Base-by-base conservation (phyloP, 2,113 vertebrate genomes). In the Murina feae region DNA sequence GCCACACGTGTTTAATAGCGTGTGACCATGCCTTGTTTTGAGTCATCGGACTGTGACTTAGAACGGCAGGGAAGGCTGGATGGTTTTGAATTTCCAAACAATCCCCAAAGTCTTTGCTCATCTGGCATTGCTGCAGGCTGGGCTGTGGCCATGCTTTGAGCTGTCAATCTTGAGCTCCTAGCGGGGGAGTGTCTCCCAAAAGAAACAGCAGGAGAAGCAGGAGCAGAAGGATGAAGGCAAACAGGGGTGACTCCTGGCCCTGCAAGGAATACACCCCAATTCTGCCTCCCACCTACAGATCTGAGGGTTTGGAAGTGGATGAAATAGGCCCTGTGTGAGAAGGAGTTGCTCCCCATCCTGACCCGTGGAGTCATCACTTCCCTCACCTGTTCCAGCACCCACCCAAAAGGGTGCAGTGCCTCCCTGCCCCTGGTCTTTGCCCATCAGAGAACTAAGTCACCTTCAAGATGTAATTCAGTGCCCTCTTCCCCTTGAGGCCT, bases 231-330 rank as follows among this genome's bases (percentile, higher is more conserved):
- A 28, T 53, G 60, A 58, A 80, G 55, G 35, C 44, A 23, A 35
- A 16, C 25, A 18, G 30, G 71, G 49, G 28, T 35, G 28, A 63
- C 49, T 47, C 37, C 66, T 44, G 37, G 30, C 21, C 25, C 51
- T 23, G 30, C 2, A 6, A 1, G 30, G 84, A 66, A 18, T 5
- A 23, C 0, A 0, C 35, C 9, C 47, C 20, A 65, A 42, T 39
- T 60, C 63, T 74, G 16, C 74, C 86, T 89, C 83, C 72, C 37
- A 35, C 10, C 21, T 42, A 16, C 6, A 49, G 51, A 81, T 6
- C 16, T 53, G 85, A 28, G 63, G 23, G 17, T 42, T 68, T 68
- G 82, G 6, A 93, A 87, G 47, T 84, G 39, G 23, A 63, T 9
- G 39, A 82, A 84, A 53, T 25, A 49, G 39, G 11, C 21, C 20